phyloP scores from a whole-genome alignment of 2,797 vertebrate genomes.

The Garrulus glandarius region DNA sequence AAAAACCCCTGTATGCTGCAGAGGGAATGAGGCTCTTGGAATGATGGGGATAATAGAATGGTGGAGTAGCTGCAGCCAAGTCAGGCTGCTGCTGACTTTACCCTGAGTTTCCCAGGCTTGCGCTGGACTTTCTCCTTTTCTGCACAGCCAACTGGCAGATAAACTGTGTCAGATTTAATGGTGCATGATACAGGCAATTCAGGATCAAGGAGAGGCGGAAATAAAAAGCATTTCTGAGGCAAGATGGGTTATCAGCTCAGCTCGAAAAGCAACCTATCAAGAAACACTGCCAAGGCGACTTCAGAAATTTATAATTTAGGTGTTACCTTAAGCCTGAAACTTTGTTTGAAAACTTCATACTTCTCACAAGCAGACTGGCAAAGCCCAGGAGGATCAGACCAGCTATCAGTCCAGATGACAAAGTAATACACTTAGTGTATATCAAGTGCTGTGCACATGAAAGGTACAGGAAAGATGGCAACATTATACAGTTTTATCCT shows the following conservation, averaged over 20 bases:
- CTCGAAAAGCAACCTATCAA: constrained; percentile 29
- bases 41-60: neutral
- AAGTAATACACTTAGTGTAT: constrained; percentile 24
- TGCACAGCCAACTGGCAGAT: constrained; percentile 20
- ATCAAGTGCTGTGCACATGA: neutral
- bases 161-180: constrained; percentile 53
- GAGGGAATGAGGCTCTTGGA: neutral
- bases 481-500: constrained; percentile 8
- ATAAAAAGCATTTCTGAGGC: neutral
- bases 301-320: constrained; percentile 44
- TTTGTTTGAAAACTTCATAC: constrained; percentile 57
- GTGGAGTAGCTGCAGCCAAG: neutral
- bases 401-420: constrained; percentile 53
- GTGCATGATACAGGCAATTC: constrained; percentile 46
- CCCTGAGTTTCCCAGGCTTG: neutral
- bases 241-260: constrained; percentile 31
- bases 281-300: neutral
- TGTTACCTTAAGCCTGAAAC: constrained; percentile 48
- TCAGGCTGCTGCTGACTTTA: neutral
- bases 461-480: constrained; percentile 6
- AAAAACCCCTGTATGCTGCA: neutral
- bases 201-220: neutral
- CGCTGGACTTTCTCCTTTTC: neutral
- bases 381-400: constrained; percentile 41
- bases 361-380: constrained; percentile 34